These are phyloP conservation scores for Potamilus streckersoni DNA, from an alignment of 1,140 invertebrate genomes.

Conservation along the genomic window DNA sequence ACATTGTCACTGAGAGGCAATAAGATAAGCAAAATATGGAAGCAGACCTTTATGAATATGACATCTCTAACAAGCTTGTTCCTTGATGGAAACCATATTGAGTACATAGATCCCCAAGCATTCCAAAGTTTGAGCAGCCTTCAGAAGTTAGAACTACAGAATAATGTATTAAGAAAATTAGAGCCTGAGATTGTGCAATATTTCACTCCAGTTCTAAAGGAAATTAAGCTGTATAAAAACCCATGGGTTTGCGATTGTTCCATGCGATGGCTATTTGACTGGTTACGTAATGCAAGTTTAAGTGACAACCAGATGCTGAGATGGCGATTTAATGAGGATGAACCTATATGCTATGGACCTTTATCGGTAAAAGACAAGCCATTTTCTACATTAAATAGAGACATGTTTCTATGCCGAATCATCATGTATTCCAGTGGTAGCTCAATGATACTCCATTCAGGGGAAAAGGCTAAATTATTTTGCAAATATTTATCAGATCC, in stretches of 20 bases:
- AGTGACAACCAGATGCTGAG: conserved; percentile 10
- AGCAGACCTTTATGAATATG: conserved; percentile 42
- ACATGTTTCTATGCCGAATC: conserved; percentile 37
- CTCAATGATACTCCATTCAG: conserved; percentile 18
- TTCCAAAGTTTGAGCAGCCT: conserved; percentile 42
- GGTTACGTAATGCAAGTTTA: conserved; percentile 38
- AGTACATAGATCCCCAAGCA: conserved; percentile 36
- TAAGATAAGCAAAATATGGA: conserved; percentile 41
- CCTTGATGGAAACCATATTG: conserved; percentile 50
- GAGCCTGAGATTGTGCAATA: conserved; percentile 30
- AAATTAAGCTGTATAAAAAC: conserved; percentile 55
- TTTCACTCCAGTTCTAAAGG: conserved; percentile 25
- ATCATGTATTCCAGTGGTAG: conserved; percentile 45
- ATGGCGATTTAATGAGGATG: conserved; percentile 38
- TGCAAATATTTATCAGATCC: conserved; percentile 50
- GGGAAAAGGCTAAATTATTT: conserved; percentile 31
- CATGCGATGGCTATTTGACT: conserved; percentile 54
- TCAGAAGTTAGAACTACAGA: conserved; percentile 45
- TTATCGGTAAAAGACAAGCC: conserved; percentile 23
- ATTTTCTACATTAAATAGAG: conserved; percentile 20
- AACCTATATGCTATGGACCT: conserved; percentile 41
- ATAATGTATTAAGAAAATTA: conserved; percentile 48
- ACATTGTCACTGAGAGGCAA: conserved; percentile 50
- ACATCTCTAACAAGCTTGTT: conserved; percentile 42
- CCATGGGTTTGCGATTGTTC: conserved; percentile 62